A percentile compares a stretch with the other conserved stretches of the same genome.
These are phyloP conservation scores for Oostethus manadensis DNA, from an alignment of 2,113 vertebrate genomes.

Conservation along the genomic window DNA sequence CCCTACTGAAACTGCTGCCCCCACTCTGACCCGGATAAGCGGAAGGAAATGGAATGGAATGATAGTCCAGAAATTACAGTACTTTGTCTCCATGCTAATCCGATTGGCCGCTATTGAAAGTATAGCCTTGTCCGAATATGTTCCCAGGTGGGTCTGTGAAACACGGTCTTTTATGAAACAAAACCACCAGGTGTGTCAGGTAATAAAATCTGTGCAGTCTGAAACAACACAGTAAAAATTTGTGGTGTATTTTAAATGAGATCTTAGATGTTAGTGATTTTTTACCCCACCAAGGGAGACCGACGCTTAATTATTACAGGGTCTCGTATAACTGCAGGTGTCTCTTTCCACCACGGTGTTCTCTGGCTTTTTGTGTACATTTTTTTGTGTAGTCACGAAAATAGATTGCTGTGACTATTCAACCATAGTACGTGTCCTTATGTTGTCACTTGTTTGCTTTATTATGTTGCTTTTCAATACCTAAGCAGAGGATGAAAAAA, in stretches of 20 bases:
- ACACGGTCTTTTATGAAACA: conserved; percentile 1
- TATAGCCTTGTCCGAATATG: background rate
- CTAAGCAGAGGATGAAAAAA: background rate
- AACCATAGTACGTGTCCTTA: background rate
- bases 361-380: background rate
- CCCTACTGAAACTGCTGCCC: too few relatives aligned
- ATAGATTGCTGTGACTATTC: background rate
- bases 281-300: background rate
- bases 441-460: background rate
- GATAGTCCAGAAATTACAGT: too few relatives aligned
- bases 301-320: background rate
- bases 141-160: background rate
- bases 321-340: background rate
- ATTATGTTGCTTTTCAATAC: background rate
- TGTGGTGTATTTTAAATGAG: background rate
- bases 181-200: background rate
- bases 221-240: conserved; percentile 2
- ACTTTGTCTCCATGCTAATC: too few relatives aligned
- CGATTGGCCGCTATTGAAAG: too few relatives aligned
- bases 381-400: background rate
- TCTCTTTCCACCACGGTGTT: background rate
- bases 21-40: too few relatives aligned
- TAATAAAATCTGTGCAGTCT: background rate
- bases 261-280: background rate
- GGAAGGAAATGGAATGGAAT: too few relatives aligned